Base-by-base conservation (phyloP, 1,140 invertebrate species). In the Calliphora vicina region DNA sequence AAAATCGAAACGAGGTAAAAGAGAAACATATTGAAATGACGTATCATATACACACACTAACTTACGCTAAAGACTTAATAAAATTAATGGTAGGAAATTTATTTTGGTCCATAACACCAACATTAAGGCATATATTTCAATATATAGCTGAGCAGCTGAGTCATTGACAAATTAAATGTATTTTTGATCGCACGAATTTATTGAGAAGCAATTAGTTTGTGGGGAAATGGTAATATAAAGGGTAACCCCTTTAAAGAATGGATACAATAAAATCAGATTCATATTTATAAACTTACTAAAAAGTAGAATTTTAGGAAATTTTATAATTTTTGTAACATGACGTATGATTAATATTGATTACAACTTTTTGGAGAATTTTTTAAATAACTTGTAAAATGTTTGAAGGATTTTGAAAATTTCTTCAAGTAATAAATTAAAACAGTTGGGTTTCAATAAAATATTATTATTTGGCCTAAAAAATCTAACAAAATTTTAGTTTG, bases 21-120 rank as follows among this genome's bases (percentile, higher is more conserved):
- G 50, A 23, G 23, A 20, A 67, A 67, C 61, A 67, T 67, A 67
- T 67, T 67, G 61, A 5, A 67, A 23, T 67, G 61, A 67, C 61
- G 61, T 67, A 67, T 67, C n/a, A n/a, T 6, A 67, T 9, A 9
- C 13, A 50, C 45, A 50, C 17, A 17, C 45, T 17, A 9, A 50
- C 45, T 43, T 12, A 5, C 4, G n/a, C 61, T 1, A 25, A 20
- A n/a, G 20, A 67, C 61, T 67, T 67, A 23, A 20, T 67, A 20
- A 67, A 67, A 67, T 23, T 67, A 67, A 67, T 67, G 61, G 61
- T n/a, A 67, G 20, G n/a, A 67, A 67, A 23, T 67, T 67, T 57
- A 57, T 57, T 57, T 17, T 57, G 15, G 35, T 35, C 35, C 35
- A 10, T n/a, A 35, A 35, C 35, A 35, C 43, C 1, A n/a, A 17